Percentiles rank a stretch among this genome's conserved stretches.
Evolutionary conservation across 2,797 vertebrate genomes (phyloP).

Genomic region (Phaenicophaeus curvirostris): DNA sequence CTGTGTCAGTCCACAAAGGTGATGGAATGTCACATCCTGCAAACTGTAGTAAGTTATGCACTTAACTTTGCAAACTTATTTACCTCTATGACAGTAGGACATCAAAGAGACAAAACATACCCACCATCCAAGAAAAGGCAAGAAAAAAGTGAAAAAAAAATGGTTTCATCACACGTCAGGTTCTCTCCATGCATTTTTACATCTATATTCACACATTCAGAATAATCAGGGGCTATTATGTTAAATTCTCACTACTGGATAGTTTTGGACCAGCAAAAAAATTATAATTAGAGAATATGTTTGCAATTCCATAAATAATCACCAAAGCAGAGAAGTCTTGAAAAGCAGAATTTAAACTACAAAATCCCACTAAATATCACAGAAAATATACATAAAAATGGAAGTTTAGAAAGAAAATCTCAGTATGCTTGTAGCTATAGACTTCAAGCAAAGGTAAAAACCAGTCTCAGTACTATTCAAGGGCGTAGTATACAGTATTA

Average conservation of each 20-base stretch:
- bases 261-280: background rate
- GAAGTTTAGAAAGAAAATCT: background rate
- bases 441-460: background rate
- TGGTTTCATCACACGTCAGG: background rate
- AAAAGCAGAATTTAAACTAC: background rate
- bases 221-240: background rate
- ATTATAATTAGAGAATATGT: background rate
- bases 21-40: background rate
- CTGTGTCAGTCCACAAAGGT: background rate
- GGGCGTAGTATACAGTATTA: background rate
- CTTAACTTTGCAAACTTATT: background rate
- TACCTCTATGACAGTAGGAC: background rate
- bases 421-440: background rate
- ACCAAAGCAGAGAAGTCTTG: background rate
- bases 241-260: background rate
- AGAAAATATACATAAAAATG: background rate
- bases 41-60: background rate
- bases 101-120: background rate
- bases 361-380: background rate
- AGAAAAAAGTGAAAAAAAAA: background rate
- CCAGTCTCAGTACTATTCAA: background rate
- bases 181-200: background rate
- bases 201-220: background rate
- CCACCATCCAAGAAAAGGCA: background rate
- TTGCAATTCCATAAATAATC: background rate